These are phyloP conservation scores for Meandrusa payeni DNA, from an alignment of 2,888 invertebrate species.

Conservation along the genomic window DNA sequence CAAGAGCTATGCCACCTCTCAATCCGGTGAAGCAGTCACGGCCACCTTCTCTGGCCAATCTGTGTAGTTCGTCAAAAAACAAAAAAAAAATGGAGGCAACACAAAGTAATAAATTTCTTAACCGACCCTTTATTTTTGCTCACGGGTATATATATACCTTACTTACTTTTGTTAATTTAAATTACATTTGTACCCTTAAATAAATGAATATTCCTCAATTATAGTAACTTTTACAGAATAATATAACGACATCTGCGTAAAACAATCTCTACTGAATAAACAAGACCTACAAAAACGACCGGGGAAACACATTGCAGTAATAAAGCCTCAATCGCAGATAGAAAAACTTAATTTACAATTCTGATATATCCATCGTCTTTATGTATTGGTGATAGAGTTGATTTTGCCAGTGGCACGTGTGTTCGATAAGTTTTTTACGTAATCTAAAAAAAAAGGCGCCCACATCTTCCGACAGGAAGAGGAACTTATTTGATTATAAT, in stretches of 20 bases:
- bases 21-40: too few species aligned
- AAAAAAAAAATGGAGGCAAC: too few species aligned
- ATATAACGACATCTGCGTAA: constrained; percentile 63
- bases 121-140: too few species aligned
- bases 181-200: too few species aligned
- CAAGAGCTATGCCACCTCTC: too few species aligned
- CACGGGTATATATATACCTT: too few species aligned
- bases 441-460: constrained; percentile 62
- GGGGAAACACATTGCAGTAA: constrained; percentile 65
- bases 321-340: constrained; percentile 42
- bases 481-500: constrained; percentile 78
- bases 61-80: too few species aligned
- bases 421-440: constrained; percentile 39
- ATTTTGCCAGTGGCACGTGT: constrained; percentile 27
- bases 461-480: constrained; percentile 74
- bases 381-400: constrained; percentile 34
- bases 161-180: too few species aligned
- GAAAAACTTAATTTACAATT: constrained; percentile 33
- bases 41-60: too few species aligned
- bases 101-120: too few species aligned
- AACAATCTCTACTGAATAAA: constrained; percentile 59
- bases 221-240: too few species aligned
- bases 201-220: too few species aligned
- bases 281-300: constrained; percentile 42
- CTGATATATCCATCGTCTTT: constrained; percentile 27